phyloP scores from a whole-genome alignment of 2,113 vertebrate genomes.

The Calypte anna region DNA sequence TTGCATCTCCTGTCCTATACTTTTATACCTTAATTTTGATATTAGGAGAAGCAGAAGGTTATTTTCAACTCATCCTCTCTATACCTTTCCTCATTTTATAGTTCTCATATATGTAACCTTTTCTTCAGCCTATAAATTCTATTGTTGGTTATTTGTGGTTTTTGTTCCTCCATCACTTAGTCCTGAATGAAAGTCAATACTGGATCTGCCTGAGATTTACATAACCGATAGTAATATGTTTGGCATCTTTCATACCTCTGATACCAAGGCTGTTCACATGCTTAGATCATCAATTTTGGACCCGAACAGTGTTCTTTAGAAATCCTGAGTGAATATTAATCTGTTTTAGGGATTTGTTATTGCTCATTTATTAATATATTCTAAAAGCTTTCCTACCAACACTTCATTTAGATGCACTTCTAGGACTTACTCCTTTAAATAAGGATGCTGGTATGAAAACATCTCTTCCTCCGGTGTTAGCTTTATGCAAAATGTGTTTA shows the following conservation, averaged over 20 bases:
- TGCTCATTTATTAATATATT: background rate
- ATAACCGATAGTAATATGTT: background rate
- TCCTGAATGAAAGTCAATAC: background rate
- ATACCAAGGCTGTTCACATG: background rate
- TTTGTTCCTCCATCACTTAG: background rate
- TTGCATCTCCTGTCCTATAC: background rate
- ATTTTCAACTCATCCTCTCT: background rate
- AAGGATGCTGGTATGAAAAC: background rate
- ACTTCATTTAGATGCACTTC: background rate
- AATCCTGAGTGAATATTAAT: background rate
- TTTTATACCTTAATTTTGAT: background rate
- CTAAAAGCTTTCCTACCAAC: background rate
- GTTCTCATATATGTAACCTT: background rate
- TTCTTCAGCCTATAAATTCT: background rate
- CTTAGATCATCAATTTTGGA: slow-evolving; percentile 16
- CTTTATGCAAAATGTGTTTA: background rate
- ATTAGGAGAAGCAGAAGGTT: background rate
- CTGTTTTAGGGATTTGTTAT: background rate
- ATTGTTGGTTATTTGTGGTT: background rate
- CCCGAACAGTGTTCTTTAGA: background rate
- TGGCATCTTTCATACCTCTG: background rate
- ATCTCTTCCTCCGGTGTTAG: background rate
- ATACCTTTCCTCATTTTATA: background rate
- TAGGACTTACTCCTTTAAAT: background rate
- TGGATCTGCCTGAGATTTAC: background rate